Conservation (phyloP, 2,113 vertebrate genomes). For the Marmota flaviventris region DNA sequence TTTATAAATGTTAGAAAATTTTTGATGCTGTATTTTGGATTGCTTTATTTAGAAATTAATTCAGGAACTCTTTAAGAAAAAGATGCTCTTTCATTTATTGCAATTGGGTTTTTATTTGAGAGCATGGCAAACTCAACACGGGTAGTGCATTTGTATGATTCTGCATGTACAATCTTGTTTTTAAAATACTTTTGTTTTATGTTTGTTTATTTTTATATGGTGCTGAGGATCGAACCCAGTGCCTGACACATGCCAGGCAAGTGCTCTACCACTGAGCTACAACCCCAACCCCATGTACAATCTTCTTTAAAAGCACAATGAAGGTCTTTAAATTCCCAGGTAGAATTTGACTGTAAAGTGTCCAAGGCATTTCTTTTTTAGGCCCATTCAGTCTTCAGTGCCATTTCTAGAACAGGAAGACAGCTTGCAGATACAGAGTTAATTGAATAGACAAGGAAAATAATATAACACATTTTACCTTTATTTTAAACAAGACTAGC, state of each 20-base stretch:
- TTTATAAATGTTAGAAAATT: constrained; percentile 3
- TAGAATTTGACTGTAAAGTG: neutral
- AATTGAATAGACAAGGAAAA: neutral
- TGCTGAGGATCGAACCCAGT: too few relatives aligned
- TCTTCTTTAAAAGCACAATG: neutral
- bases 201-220: too few relatives aligned
- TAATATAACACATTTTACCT: neutral
- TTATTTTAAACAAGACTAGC: neutral
- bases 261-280: too few relatives aligned
- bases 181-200: too few relatives aligned
- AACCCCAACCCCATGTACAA: too few relatives aligned
- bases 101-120: neutral
- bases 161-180: neutral
- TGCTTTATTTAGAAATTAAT: constrained; percentile 16
- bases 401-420: neutral
- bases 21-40: neutral
- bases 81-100: neutral
- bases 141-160: neutral
- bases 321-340: neutral
- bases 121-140: neutral
- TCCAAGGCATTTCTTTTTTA: neutral
- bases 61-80: neutral
- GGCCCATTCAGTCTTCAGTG: neutral
- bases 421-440: neutral
- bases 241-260: too few relatives aligned